Evolutionary conservation across 2,797 vertebrate species (phyloP), one percentile per base, ranked within the genome.

Genomic region (Euthynnus affinis): DNA sequence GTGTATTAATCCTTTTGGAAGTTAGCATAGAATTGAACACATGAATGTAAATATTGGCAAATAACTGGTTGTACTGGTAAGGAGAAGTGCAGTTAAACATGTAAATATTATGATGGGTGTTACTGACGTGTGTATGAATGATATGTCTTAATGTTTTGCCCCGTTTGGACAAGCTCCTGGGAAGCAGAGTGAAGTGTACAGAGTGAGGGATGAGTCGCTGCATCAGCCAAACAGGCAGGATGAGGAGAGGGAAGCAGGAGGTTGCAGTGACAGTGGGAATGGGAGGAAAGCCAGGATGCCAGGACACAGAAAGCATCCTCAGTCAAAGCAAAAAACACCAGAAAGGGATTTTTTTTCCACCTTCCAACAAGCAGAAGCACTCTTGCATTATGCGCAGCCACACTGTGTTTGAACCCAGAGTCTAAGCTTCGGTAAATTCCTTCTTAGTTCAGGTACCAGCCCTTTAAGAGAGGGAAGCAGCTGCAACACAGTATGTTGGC

Each of bases 231-330:
- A 86, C 62, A 13, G 82, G 83, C 63, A 75, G 72, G 66, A 82
- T 81, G 86, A 89, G 76, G 76, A 76, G 82, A 34, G 14, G 72
- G 70, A 62, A 61, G 55, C 61, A 63, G 67, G 81, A 78, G 68
- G 80, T 64, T 23, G 66, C 58, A 49, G n/a, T 69, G 66, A 34
- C 27, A 51, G 59, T 25, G 81, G 85, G 80, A 65, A 78, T 73
- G 70, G 81, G 81, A 77, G 49, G 75, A 58, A 69, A 88, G 91
- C 89, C 90, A 91, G 84, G 85, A 91, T 86, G 90, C 85, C 10
- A 8, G 76, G 76, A 84, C 52, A 88, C 68, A 85, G 78, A 83
- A 37, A 82, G 90, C 90, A 92, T 91, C 90, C 84, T 91, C 85
- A 57, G 67, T 89, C 81, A 83, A 77, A 83, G 81, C 65, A 83